phyloP scores from a whole-genome alignment of 2,888 invertebrate genomes.

The Limnephilus auricula region DNA sequence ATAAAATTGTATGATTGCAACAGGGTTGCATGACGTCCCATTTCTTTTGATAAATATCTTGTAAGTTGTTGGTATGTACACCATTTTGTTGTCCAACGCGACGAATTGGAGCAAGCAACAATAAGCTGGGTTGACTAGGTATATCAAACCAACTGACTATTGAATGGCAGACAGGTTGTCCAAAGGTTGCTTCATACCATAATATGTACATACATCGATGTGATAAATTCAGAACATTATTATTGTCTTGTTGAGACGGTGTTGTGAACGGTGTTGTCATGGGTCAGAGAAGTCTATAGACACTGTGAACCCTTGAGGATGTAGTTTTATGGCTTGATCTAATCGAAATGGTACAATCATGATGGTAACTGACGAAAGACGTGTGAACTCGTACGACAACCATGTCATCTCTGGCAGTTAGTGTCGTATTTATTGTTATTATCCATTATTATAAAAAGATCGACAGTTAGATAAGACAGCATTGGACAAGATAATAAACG shows the following conservation, averaged over 20 bases:
- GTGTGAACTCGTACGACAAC: not conserved
- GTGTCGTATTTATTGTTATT: too few relatives aligned
- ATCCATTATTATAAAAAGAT: too few relatives aligned
- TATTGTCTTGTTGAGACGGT: not conserved
- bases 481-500: not conserved
- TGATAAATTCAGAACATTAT: not conserved
- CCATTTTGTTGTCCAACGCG: not conserved
- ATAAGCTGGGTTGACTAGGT: not conserved
- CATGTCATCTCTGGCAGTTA: too few relatives aligned
- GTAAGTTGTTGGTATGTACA: too few relatives aligned
- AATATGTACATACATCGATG: too few relatives aligned
- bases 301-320: not conserved
- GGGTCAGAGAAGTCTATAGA: slow-evolving; percentile 18
- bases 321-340: not conserved
- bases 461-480: too few relatives aligned
- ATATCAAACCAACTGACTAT: not conserved
- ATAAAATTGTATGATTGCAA: not conserved
- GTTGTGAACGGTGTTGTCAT: not conserved
- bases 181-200: not conserved
- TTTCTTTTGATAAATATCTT: not conserved
- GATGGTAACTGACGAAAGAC: not conserved
- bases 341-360: not conserved
- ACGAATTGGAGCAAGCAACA: not conserved
- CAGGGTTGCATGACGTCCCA: not conserved
- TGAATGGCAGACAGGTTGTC: not conserved